Conservation (phyloP, 2,797 vertebrate genomes). For the Psittacula echo region DNA sequence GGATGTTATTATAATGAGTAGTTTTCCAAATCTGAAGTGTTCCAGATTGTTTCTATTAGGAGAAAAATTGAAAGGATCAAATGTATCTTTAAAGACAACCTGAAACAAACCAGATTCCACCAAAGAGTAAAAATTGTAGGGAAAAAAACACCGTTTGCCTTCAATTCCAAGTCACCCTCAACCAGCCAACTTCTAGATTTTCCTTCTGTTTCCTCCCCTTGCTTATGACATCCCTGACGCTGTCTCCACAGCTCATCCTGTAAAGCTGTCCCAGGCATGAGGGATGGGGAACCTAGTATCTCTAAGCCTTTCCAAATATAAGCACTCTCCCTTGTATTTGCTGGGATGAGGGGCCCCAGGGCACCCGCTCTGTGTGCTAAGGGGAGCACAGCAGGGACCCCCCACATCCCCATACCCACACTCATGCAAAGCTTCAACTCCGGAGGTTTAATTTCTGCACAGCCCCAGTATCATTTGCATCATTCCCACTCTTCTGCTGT, state of each 20-base stretch:
- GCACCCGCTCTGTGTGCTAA: fast-evolving
- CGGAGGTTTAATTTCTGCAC: not conserved
- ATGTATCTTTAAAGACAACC: not conserved
- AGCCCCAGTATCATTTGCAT: not conserved
- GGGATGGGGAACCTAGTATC: too few species aligned
- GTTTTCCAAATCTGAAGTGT: not conserved
- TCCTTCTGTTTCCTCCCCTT: not conserved
- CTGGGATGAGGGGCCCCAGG: not conserved
- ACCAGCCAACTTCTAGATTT: not conserved
- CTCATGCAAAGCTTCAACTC: not conserved
- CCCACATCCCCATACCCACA: not conserved
- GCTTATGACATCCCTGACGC: not conserved
- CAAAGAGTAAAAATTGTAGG: not conserved
- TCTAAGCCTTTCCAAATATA: not conserved
- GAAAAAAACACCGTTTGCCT: not conserved
- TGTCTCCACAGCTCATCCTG: not conserved
- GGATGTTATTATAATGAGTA: not conserved
- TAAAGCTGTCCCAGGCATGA: not conserved
- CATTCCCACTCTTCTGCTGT: not conserved
- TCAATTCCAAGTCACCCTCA: not conserved
- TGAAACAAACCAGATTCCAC: not conserved
- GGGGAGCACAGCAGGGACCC: not conserved
- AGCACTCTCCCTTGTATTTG: fast-evolving
- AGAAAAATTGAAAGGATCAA: not conserved
- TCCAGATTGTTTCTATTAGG: not conserved